Evolutionary conservation across 1,140 invertebrate species (phyloP), one percentile per base, ranked within the genome.

Genomic region (Drosophila serrata): DNA sequence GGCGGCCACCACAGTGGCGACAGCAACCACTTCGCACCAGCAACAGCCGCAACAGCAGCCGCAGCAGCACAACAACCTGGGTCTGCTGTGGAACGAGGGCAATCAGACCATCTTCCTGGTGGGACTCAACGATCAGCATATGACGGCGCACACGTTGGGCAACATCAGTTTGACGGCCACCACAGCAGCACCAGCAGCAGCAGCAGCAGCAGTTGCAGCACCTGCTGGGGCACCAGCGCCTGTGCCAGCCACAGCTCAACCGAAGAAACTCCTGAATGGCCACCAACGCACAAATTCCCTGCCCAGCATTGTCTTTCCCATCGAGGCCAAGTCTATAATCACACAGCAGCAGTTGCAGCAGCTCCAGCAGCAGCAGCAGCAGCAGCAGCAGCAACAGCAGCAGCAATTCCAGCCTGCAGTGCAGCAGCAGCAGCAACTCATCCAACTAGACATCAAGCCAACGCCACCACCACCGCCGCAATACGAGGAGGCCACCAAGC

Each of bases 401-500:
- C 76, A 51, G 13, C 76, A 73, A 27, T 78, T 74, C 15, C 79
- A 79, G 55, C 72, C 77, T 74, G 31, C 29, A 22, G 69, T 70
- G 60, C 68, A 65, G 19, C 74, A 75, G 45, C 82, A 90, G 31
- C 87, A 90, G 49, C 91, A 81, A 40, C 75, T 88, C 13, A 86
- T 91, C 53, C 87, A 92, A 4, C 92, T 94, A 35, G 94, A 94
- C 9, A 92, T 92, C 9, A 94, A 94, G 51, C 84, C 91, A 13
- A 67, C 85, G 13, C 77, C 90, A 27, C 73, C 76, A 12, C 90
- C 91, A 15, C 95, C 94, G 13, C 95, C 95, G 15, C 94, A 95
- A 43, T 96, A 96, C 73, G 95, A 96, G 61, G 96, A 96, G 90
- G 95, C 95, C 7, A 94, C 96, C 0, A 96, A 96, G 81, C 94